Evolutionary conservation across 2,888 invertebrate genomes (phyloP), one percentile per base, ranked within the genome.

Genomic region (Caradrina kadenii): DNA sequence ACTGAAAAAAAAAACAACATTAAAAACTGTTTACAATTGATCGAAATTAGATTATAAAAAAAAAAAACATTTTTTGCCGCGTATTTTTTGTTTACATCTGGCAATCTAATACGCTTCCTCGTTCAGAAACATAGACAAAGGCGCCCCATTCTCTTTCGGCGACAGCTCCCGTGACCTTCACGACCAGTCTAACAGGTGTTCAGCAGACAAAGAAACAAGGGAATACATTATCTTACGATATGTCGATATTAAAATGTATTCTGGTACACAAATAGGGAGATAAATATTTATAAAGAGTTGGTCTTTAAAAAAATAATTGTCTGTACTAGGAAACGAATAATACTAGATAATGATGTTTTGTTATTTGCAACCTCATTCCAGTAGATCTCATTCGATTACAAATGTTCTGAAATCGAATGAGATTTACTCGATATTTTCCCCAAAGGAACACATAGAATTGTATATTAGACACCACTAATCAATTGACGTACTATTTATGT

Each of bases 101-200:
- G 11, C 26, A 60, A 31, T 15, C 35, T 22, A 68, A 31, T 62
- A 60, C 49, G 56, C 71, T 74, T 76, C 80, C 82, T 83, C 54
- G 63, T 73, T 63, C 31, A 53, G 26, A 58, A 60, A 0, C 45
- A 42, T 74, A 55, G 59, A 83, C 70, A 79, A 80, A 83, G 73
- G 42, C 53, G 55, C 72, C 59, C 77, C 79, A 72, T 79, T 84
- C 76, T 76, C 80, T 69, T 48, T 42, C n/a, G 11, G 22, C 5
- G 31, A 4, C 76, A 26, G 45, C 53, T 0, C n/a, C 4, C 0
- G 15, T n/a, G 76, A 39, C 76, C 76, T 76, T 76, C 80, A 63
- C 60, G 63, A 68, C 80, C 63, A 63, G 80, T 80, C 66, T 26
- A 56, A 56, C 79, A 75, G 59, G 79, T 77, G 67, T 10, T 42